Evolutionary conservation across 2,113 vertebrate genomes (phyloP).

Genomic region (Myiozetetes cayanensis): DNA sequence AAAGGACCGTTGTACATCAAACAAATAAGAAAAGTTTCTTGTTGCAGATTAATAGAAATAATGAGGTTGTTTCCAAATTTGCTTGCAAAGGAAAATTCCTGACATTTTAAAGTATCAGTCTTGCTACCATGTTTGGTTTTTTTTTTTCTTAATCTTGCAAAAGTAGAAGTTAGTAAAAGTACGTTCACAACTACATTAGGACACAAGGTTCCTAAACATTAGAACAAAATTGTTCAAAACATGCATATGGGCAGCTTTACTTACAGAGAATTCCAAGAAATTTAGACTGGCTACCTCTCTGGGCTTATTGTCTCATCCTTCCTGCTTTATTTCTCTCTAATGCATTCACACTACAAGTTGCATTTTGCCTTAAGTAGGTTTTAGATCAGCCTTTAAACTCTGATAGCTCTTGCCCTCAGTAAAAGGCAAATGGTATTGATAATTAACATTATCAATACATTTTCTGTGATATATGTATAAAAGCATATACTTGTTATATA

Average conservation of each 20-base stretch:
- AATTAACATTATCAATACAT: neutral
- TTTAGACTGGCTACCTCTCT: neutral
- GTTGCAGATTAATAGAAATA: neutral
- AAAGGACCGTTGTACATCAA: neutral
- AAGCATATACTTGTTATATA: neutral
- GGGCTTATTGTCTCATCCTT: neutral
- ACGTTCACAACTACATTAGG: neutral
- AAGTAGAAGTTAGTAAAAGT: neutral
- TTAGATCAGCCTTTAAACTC: constrained; percentile 1
- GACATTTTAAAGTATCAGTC: neutral
- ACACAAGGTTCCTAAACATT: neutral
- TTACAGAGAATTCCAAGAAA: neutral
- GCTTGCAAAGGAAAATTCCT: neutral
- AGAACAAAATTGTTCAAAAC: neutral
- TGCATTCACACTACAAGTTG: neutral
- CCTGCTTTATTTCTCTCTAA: neutral
- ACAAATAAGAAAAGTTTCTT: neutral
- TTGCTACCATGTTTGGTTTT: neutral
- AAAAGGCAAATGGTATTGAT: neutral
- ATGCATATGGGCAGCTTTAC: neutral
- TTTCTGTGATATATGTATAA: neutral
- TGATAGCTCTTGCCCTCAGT: neutral
- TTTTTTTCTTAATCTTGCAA: neutral
- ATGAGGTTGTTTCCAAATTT: neutral
- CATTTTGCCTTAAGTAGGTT: neutral